These are phyloP conservation scores for Clamator glandarius DNA, from an alignment of 2,797 vertebrate species.

Conservation along the genomic window DNA sequence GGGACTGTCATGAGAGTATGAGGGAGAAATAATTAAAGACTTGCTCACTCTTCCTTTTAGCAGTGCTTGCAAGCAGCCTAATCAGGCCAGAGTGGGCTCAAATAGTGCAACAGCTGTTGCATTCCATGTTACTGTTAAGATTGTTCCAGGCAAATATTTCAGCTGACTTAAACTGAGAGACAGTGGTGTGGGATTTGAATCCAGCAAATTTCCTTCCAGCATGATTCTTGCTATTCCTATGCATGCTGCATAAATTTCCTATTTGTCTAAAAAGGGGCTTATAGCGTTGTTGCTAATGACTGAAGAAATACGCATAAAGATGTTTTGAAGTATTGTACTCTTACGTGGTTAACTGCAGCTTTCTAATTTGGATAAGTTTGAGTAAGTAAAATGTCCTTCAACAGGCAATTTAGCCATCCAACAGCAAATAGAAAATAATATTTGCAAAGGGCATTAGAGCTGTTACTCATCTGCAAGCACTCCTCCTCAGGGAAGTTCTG, in stretches of 20 bases:
- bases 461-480: neutral
- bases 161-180: neutral
- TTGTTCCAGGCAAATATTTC: neutral
- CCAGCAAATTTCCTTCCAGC: neutral
- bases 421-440: neutral
- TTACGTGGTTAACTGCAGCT: neutral
- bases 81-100: neutral
- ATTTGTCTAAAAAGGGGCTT: neutral
- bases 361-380: neutral
- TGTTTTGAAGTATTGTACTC: neutral
- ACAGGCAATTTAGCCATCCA: neutral
- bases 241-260: neutral
- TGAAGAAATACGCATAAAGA: neutral
- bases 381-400: neutral
- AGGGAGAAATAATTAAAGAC: neutral
- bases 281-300: neutral
- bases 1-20: neutral
- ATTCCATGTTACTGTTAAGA: neutral
- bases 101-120: neutral
- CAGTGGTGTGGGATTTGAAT: neutral
- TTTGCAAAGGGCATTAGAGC: neutral
- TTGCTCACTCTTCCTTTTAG: neutral
- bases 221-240: neutral
- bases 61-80: neutral
- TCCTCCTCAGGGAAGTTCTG: neutral